A percentile compares a stretch with the other conserved stretches of the same genome.
phyloP scores from a whole-genome alignment of 2,113 vertebrate genomes.

The Zapornia atra region DNA sequence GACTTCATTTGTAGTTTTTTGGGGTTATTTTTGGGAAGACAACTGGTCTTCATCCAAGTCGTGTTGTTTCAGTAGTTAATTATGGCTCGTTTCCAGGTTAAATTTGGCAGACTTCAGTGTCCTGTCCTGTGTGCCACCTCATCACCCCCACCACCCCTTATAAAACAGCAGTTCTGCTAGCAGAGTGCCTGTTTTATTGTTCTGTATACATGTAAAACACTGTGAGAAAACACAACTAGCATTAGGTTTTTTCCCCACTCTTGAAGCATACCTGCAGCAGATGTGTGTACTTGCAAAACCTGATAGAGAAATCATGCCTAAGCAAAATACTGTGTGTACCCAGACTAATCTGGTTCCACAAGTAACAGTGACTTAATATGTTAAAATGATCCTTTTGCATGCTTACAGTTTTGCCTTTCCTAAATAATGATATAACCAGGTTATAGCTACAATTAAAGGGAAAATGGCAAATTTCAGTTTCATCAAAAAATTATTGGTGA shows the following conservation, averaged over 20 bases:
- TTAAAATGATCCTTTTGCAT: not conserved
- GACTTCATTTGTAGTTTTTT: not conserved
- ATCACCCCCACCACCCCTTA: not conserved
- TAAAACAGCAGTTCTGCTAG: not conserved
- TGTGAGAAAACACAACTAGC: not conserved
- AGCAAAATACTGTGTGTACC: not conserved
- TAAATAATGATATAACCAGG: not conserved
- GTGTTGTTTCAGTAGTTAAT: not conserved
- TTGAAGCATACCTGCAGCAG: not conserved
- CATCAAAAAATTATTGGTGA: not conserved
- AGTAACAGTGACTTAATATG: not conserved
- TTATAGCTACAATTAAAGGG: not conserved
- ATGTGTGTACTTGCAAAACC: not conserved
- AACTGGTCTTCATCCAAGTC: not conserved
- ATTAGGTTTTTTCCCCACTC: not conserved
- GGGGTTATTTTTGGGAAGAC: not conserved
- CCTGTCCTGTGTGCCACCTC: not conserved
- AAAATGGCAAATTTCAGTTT: not conserved
- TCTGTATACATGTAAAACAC: not conserved
- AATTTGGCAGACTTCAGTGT: not conserved
- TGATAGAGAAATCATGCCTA: not conserved
- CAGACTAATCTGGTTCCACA: not conserved
- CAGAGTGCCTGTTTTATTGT: not conserved
- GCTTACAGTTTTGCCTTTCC: not conserved
- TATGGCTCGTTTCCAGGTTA: not conserved